These are phyloP conservation scores for Clostera curtula DNA, from an alignment of 2,888 invertebrate genomes.

Conservation along the genomic window DNA sequence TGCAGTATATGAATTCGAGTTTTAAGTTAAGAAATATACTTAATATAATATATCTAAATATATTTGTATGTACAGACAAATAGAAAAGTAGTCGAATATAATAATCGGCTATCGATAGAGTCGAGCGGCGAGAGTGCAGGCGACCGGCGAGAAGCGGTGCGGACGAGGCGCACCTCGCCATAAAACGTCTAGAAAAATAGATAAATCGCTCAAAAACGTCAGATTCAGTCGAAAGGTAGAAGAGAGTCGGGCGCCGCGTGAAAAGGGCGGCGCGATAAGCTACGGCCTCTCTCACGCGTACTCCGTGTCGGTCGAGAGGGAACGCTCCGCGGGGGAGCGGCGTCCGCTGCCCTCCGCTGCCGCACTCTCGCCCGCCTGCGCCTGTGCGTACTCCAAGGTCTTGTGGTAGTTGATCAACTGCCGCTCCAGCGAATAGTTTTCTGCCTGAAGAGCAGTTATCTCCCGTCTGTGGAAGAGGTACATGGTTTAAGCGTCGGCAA, in stretches of 20 bases:
- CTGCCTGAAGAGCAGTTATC: constrained; percentile 85
- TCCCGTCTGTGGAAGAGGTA: constrained; percentile 77
- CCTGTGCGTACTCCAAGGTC: constrained; percentile 83
- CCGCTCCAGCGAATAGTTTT: constrained; percentile 87
- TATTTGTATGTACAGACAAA: constrained; percentile 74
- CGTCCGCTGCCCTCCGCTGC: constrained; percentile 47
- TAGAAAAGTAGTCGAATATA: constrained; percentile 74
- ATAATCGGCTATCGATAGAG: constrained; percentile 72
- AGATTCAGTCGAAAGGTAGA: constrained; percentile 71
- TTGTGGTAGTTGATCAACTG: constrained; percentile 89
- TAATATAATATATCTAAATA: constrained; percentile 74
- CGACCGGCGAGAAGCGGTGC: constrained; percentile 71
- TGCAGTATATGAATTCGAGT: constrained; percentile 72
- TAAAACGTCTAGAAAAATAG: constrained; percentile 75
- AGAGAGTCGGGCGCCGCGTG: constrained; percentile 41
- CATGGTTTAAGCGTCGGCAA: background rate
- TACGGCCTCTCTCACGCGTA: constrained; percentile 77
- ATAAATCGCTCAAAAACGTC: constrained; percentile 75
- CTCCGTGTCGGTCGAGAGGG: constrained; percentile 81
- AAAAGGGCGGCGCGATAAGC: constrained; percentile 29
- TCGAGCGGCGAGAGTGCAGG: constrained; percentile 72
- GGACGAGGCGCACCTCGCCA: constrained; percentile 72
- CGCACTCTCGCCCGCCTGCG: constrained; percentile 71
- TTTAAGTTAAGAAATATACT: constrained; percentile 73
- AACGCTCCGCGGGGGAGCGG: constrained; percentile 74